Conservation (phyloP, 2,888 invertebrate genomes). For the Acronicta aceris region DNA sequence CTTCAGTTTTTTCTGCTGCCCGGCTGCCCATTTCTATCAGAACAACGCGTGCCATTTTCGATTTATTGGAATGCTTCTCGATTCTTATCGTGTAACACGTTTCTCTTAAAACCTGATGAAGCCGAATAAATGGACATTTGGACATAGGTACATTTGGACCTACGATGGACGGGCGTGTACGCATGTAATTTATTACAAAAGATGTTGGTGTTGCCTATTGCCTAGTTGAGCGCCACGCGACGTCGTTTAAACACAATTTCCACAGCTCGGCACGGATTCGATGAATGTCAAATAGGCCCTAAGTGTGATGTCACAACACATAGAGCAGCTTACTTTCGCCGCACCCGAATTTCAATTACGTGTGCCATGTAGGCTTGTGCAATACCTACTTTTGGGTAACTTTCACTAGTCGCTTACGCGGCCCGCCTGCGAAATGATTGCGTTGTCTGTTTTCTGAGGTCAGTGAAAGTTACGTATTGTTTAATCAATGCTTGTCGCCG, state of each 20-base stretch:
- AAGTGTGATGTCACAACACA: constrained; percentile 67
- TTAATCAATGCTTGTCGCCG: constrained; percentile 59
- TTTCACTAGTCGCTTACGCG: constrained; percentile 87
- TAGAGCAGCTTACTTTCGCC: constrained; percentile 83
- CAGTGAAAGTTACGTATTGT: constrained; percentile 84
- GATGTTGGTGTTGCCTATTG: constrained; percentile 29
- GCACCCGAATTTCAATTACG: constrained; percentile 86
- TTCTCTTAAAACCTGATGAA: constrained; percentile 43
- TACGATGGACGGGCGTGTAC: constrained; percentile 12
- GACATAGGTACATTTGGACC: constrained; percentile 4
- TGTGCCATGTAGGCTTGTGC: constrained; percentile 83
- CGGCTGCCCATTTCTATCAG: constrained; percentile 56
- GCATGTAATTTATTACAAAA: constrained; percentile 49
- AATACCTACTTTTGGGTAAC: constrained; percentile 87
- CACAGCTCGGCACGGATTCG: constrained; percentile 43
- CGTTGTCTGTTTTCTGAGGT: constrained; percentile 81
- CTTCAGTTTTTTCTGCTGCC: constrained; percentile 66
- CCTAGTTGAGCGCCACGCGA: constrained; percentile 28
- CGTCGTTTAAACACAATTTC: constrained; percentile 39
- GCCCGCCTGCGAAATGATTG: constrained; percentile 85
- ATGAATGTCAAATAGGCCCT: constrained; percentile 63
- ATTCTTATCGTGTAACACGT: constrained; percentile 49
- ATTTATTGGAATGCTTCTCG: constrained; percentile 52
- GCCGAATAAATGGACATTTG: constrained; percentile 26
- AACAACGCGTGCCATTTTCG: constrained; percentile 53